Percentiles rank a stretch among this genome's conserved stretches.
Evolutionary conservation across 1,140 invertebrate species (phyloP).

Genomic region (Brachystomella parvula): DNA sequence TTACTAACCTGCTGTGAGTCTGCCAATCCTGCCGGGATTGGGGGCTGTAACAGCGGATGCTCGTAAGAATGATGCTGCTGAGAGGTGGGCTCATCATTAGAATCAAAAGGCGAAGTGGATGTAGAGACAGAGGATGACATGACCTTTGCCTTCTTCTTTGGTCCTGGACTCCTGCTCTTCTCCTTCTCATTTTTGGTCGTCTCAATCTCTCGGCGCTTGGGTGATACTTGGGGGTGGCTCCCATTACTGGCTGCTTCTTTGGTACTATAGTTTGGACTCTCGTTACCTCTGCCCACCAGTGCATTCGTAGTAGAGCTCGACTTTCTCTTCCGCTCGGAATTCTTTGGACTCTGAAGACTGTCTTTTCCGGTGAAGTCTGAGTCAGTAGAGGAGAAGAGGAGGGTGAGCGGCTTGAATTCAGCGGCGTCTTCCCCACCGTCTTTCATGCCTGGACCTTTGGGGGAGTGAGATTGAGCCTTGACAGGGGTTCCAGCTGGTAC

Average conservation of each 20-base stretch:
- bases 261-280: slow-evolving; percentile 13
- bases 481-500: background rate
- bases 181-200: background rate
- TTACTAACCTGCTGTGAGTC: too few species aligned
- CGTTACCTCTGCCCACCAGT: background rate
- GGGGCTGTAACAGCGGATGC: too few species aligned
- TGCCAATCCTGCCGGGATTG: too few species aligned
- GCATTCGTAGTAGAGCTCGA: slow-evolving; percentile 14
- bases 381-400: slow-evolving; percentile 6
- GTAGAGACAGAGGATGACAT: slow-evolving; percentile 15
- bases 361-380: background rate
- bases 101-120: slow-evolving; percentile 16
- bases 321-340: slow-evolving; percentile 27
- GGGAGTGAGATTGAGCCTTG: background rate
- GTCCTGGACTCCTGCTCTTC: slow-evolving; percentile 2
- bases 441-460: too few species aligned
- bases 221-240: background rate
- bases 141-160: slow-evolving; percentile 15
- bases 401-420: slow-evolving; percentile 10
- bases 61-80: too few species aligned
- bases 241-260: slow-evolving; percentile 21
- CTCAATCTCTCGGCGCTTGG: background rate
- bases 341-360: slow-evolving; percentile 10
- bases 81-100: background rate
- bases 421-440: background rate